A percentile compares a stretch with the other conserved stretches of the same genome.
phyloP scores from a whole-genome alignment of 1,140 invertebrate species.

The Drosophila burlai region DNA sequence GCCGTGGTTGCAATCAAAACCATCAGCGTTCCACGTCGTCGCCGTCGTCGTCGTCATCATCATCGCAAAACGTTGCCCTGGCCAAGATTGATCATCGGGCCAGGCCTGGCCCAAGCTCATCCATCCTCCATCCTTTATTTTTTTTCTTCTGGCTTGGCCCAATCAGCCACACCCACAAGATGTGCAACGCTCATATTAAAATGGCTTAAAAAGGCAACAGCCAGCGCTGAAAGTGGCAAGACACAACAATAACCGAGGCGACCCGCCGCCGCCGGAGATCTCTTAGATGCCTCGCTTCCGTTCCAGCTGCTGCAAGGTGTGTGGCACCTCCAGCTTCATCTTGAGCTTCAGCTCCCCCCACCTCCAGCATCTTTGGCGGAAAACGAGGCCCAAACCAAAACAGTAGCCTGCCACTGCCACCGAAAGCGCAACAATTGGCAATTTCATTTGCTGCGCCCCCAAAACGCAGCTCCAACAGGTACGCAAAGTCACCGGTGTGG shows the following conservation, averaged over 20 bases:
- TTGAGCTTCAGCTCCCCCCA: background rate
- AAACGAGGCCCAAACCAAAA: slow-evolving; percentile 37
- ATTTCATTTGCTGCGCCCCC: slow-evolving; percentile 78
- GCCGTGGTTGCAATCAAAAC: slow-evolving; percentile 64
- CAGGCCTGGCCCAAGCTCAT: slow-evolving; percentile 58
- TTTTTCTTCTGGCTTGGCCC: slow-evolving; percentile 42
- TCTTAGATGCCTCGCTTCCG: slow-evolving; percentile 60
- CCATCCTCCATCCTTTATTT: slow-evolving; percentile 36
- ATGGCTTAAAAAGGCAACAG: slow-evolving; percentile 60
- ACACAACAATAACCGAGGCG: slow-evolving; percentile 48
- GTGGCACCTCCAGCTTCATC: slow-evolving; percentile 58
- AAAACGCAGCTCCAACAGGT: slow-evolving; percentile 68
- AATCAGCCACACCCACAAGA: slow-evolving; percentile 80
- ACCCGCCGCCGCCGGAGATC: slow-evolving; percentile 27
- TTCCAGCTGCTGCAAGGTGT: slow-evolving; percentile 74
- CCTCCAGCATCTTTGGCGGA: slow-evolving; percentile 48
- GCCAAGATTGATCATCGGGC: slow-evolving; percentile 75
- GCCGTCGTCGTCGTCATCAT: slow-evolving; percentile 42
- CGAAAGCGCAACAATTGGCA: slow-evolving; percentile 78
- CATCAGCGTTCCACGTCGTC: slow-evolving; percentile 61
- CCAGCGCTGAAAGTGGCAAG: slow-evolving; percentile 59
- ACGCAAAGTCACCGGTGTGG: slow-evolving; percentile 53
- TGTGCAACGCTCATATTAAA: slow-evolving; percentile 63
- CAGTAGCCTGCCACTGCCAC: slow-evolving; percentile 61
- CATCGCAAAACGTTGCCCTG: slow-evolving; percentile 58